Base-by-base conservation (phyloP, 2,888 invertebrate genomes). In the Temnothorax rugatulus region DNA sequence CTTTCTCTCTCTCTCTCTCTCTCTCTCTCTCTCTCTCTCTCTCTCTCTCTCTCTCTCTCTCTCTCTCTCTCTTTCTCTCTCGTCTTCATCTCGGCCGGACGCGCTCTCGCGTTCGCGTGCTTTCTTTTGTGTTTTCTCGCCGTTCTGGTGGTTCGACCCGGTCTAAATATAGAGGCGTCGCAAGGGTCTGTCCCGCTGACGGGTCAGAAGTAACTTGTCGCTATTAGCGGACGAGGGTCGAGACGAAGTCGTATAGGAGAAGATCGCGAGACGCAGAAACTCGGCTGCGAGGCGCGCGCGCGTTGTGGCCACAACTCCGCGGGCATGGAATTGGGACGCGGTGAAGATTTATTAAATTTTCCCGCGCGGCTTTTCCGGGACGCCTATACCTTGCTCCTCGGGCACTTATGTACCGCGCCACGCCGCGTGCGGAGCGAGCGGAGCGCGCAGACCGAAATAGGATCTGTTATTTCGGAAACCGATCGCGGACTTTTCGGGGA, bases 171-270 rank as follows among this genome's bases (percentile, higher is more conserved):
- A 90, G 90, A 90, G 90, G 82, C 90, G 86, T 90, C 85, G 90
- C 90, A 90, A 90, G 90, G 90, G 90, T 90, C 87, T 86, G 86
- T 86, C 75, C 87, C 84, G 90, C 88, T 86, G 90, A 90, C 90
- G 88, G 90, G 90, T 92, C 91, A 92, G 87, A 92, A 92, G 92
- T 92, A 92, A 92, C 92, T 92, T 92, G 92, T 92, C 91, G 91
- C 92, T 91, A 91, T 91, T 90, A 91, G 89, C 88, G 88, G 87
- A 90, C 88, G 88, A 88, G 91, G 90, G 87, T 90, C 90, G 88
- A 71, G 86, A 86, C 85, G 64, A 8, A 11, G 85, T 69, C 34
- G 84, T 29, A 29, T 85, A 86, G 83, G 81, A 25, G 59, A 34
- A 75, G 75, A 61, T 73, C 34, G 76, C 21, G 64, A 59, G 81